phyloP scores from a whole-genome alignment of 2,113 vertebrate genomes.

The Athene noctua region DNA sequence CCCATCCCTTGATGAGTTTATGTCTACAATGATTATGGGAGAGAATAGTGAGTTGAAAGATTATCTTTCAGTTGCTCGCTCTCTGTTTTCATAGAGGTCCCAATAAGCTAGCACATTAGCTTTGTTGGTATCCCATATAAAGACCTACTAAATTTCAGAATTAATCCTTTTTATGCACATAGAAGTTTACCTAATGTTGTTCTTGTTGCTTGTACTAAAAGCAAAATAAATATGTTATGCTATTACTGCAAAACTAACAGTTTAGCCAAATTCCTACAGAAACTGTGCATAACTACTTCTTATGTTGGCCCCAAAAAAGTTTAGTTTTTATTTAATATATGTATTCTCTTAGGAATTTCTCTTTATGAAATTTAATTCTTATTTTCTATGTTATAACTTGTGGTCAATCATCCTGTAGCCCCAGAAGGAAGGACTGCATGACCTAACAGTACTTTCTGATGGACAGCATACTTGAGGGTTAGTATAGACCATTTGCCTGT shows the following conservation, averaged over 20 bases:
- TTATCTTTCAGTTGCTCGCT: neutral
- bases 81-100: neutral
- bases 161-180: neutral
- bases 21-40: neutral
- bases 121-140: neutral
- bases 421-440: neutral
- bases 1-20: neutral
- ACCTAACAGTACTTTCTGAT: neutral
- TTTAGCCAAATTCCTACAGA: neutral
- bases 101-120: neutral
- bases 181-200: neutral
- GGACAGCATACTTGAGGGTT: neutral
- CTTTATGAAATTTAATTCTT: neutral
- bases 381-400: neutral
- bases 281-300: neutral
- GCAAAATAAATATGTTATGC: neutral
- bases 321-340: neutral
- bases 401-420: neutral
- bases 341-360: neutral
- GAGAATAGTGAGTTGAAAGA: neutral
- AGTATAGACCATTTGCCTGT: neutral
- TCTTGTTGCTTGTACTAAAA: neutral
- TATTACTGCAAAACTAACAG: neutral
- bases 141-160: neutral
- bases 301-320: fast-evolving